phyloP scores from a whole-genome alignment of 2,797 vertebrate species.

The Coendou prehensilis region DNA sequence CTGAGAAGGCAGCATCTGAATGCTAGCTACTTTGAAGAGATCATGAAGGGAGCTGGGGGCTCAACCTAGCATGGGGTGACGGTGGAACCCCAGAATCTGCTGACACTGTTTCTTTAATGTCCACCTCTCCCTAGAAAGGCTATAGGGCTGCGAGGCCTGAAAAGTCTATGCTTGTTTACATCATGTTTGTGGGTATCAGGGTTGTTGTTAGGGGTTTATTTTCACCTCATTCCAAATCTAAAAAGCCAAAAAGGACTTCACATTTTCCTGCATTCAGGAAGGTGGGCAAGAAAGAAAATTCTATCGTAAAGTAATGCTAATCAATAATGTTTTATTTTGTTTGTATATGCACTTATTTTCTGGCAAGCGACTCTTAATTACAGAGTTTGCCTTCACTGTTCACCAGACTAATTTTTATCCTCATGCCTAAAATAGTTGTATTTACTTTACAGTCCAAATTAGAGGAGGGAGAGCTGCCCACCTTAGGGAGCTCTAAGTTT shows the following conservation, averaged over 20 bases:
- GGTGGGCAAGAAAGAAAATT: neutral
- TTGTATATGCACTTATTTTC: slow-evolving; percentile 57
- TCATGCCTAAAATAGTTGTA: neutral
- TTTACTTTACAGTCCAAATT: neutral
- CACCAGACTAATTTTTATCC: neutral
- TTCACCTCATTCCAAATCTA: slow-evolving; percentile 12
- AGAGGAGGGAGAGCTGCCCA: neutral
- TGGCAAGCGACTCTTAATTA: neutral
- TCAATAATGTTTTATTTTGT: slow-evolving; percentile 53
- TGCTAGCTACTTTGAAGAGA: neutral
- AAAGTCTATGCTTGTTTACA: neutral
- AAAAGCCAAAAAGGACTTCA: slow-evolving; percentile 68
- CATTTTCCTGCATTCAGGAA: slow-evolving; percentile 6
- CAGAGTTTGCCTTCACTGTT: neutral
- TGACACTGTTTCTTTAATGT: slow-evolving; percentile 39
- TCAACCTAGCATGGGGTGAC: neutral
- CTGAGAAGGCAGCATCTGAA: neutral
- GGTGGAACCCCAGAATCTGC: neutral
- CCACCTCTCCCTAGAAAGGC: slow-evolving; percentile 52
- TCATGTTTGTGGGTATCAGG: neutral
- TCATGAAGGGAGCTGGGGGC: neutral
- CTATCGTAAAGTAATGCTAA: slow-evolving; percentile 48
- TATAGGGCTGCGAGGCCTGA: neutral
- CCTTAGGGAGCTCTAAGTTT: slow-evolving; percentile 69
- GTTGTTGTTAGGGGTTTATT: slow-evolving; percentile 13